Conservation (phyloP, 2,797 vertebrate genomes). For the Nyctalus aviator region DNA sequence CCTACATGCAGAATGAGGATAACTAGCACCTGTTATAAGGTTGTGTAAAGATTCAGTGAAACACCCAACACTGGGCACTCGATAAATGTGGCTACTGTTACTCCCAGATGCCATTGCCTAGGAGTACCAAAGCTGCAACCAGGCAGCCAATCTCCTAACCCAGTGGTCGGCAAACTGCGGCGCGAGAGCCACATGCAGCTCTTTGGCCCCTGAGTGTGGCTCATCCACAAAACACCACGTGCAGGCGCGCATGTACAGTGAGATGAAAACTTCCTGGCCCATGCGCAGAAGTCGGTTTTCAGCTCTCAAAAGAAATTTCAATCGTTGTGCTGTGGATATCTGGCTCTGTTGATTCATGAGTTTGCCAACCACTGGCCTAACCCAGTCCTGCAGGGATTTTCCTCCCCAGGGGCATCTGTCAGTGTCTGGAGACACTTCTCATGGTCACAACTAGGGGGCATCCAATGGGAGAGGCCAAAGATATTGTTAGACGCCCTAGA, state of each 20-base stretch:
- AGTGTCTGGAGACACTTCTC: background rate
- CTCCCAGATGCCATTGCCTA: background rate
- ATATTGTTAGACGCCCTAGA: background rate
- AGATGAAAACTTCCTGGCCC: no score
- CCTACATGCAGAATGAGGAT: background rate
- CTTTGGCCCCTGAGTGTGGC: no score
- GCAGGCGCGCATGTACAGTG: no score
- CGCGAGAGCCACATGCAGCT: no score
- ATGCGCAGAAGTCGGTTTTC: no score
- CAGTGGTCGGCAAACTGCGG: no score
- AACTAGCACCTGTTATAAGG: background rate
- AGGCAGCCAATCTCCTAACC: background rate
- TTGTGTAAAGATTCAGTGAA: background rate
- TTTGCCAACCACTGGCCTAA: background rate
- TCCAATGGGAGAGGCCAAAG: background rate
- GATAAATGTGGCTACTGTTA: background rate
- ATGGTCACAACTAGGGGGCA: background rate
- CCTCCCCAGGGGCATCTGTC: background rate
- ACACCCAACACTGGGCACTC: background rate
- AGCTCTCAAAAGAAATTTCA: no score
- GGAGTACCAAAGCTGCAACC: background rate
- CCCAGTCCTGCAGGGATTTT: background rate
- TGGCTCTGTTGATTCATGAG: no score
- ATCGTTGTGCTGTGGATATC: no score
- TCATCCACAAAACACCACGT: no score